Conservation (phyloP, 2,797 vertebrate species). For the Stomatorhinus walkeri region DNA sequence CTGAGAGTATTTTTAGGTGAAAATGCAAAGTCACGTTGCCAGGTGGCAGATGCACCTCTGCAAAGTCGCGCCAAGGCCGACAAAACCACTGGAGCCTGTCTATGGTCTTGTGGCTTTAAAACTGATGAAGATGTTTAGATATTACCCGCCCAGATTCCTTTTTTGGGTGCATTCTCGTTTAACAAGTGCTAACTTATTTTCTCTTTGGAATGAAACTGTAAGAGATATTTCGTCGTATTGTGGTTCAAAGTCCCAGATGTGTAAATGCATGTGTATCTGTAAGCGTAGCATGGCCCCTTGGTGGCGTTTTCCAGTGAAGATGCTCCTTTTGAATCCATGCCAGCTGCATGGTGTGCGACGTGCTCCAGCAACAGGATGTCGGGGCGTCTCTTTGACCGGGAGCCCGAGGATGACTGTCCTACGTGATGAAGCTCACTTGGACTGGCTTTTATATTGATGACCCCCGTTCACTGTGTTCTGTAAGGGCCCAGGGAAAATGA, state of each 20-base stretch:
- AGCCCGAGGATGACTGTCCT: not conserved
- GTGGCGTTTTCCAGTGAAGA: not conserved
- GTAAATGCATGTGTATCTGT: not conserved
- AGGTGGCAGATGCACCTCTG: not conserved
- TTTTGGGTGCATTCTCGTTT: not conserved
- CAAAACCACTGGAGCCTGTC: not conserved
- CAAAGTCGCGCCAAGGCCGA: not conserved
- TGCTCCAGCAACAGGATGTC: not conserved
- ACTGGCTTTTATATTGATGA: not conserved
- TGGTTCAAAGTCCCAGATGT: not conserved
- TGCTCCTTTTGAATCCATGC: not conserved
- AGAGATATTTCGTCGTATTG: not conserved
- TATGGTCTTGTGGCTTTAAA: not conserved
- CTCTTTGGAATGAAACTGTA: not conserved
- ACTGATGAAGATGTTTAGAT: not conserved
- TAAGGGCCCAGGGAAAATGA: not conserved
- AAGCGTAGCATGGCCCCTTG: not conserved
- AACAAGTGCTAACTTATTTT: not conserved
- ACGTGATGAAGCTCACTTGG: not conserved
- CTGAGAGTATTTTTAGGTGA: not conserved
- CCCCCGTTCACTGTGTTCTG: too few relatives aligned
- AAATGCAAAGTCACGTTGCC: not conserved
- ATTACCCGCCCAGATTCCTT: not conserved
- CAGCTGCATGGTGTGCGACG: not conserved
- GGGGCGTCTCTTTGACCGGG: not conserved